Percentiles rank a stretch among this genome's conserved stretches.
These are phyloP conservation scores for Rousettus leschenaultii DNA, from an alignment of 2,113 vertebrate species.

Conservation along the genomic window DNA sequence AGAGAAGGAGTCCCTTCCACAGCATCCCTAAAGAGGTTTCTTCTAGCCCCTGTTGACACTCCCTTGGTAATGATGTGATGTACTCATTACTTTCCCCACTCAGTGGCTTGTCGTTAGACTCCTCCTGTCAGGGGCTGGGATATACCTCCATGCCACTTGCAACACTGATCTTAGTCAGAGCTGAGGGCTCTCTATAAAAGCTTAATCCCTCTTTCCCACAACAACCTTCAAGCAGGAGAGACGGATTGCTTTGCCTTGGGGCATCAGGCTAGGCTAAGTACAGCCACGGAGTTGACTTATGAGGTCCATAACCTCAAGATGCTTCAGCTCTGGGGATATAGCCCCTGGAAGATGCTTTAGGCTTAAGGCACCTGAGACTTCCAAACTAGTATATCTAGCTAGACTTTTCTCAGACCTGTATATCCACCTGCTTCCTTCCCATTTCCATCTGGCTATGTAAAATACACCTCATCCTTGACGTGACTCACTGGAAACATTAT, in stretches of 20 bases:
- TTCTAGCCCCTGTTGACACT: background rate
- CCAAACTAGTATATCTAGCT: constrained; percentile 22
- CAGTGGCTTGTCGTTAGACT: background rate
- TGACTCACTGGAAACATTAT: constrained; percentile 54
- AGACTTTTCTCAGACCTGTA: background rate
- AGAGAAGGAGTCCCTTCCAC: background rate
- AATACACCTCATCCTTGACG: background rate
- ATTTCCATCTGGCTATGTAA: background rate
- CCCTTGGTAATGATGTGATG: background rate
- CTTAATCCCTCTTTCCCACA: background rate
- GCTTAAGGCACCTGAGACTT: background rate
- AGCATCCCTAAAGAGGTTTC: background rate
- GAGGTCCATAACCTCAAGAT: background rate
- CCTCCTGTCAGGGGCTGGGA: background rate
- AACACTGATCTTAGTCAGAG: background rate
- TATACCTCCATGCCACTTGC: background rate
- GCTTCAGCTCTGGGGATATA: background rate
- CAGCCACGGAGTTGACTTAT: background rate
- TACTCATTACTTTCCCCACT: background rate
- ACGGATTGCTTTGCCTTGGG: background rate
- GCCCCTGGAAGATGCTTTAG: background rate
- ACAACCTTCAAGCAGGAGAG: background rate
- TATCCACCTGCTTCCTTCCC: constrained; percentile 7
- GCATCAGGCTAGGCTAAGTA: background rate
- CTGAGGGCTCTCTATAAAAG: background rate